These are phyloP conservation scores for Perca flavescens DNA, from an alignment of 2,113 vertebrate genomes.

Conservation along the genomic window DNA sequence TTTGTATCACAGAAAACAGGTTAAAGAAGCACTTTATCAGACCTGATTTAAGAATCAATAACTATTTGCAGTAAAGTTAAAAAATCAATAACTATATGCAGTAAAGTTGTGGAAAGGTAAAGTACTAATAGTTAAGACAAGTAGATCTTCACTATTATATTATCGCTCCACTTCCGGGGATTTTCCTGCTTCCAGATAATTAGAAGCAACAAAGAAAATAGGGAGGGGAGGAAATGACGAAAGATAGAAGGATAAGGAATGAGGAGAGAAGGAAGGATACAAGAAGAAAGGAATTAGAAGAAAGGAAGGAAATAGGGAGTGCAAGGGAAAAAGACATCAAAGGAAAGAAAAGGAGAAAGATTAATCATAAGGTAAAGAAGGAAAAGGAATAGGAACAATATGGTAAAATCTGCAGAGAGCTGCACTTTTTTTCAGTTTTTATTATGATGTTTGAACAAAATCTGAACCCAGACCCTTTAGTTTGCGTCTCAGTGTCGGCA, in stretches of 20 bases:
- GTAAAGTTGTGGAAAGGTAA: background rate
- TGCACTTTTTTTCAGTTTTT: background rate
- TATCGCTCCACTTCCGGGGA: background rate
- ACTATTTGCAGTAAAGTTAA: no score
- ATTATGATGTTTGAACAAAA: background rate
- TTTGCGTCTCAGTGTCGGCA: background rate
- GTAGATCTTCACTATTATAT: no score
- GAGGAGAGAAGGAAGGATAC: background rate
- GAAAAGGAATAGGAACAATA: background rate
- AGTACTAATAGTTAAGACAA: background rate
- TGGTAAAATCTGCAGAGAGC: background rate
- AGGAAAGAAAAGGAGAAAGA: background rate
- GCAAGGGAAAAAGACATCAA: background rate
- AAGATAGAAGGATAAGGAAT: background rate
- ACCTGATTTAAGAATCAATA: no score
- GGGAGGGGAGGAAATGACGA: background rate
- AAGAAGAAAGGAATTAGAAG: background rate
- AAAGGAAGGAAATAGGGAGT: background rate
- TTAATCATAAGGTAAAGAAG: background rate
- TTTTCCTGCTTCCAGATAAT: background rate
- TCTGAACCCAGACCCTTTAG: background rate
- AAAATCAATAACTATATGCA: background rate
- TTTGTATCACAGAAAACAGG: background rate
- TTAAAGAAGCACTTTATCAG: no score
- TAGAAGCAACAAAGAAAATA: background rate